Evolutionary conservation across 2,888 invertebrate species (phyloP), one percentile per base, ranked within the genome.

Genomic region (Campoplex capitator): DNA sequence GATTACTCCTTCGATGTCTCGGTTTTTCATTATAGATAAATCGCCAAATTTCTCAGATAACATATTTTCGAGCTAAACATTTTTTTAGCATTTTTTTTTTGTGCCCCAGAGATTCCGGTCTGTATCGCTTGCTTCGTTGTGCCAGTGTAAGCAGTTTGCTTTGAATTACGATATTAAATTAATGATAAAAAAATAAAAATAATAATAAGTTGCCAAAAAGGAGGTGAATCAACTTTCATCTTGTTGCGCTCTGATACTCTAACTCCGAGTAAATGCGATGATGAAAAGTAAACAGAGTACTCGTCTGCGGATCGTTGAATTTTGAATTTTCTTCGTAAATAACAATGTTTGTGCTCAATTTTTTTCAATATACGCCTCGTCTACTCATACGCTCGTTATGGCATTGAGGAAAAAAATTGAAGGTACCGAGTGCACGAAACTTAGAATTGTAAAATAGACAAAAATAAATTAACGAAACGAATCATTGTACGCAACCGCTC

Each of bases 381-480:
- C 18, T 38, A 45, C 54, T 70, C 56, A 16, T 8, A 18, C 8
- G 35, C 23, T 48, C 18, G 32, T 62, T 38, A 42, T 16, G 28
- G 3, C 13, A 18, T 32, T 38, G 38, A 35, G 18, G 35, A 73
- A 23, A 42, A 75, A 9, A 45, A 42, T 11, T 13, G 28, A 13
- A 28, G 1, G 28, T 28, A 9, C 13, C 32, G 32, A 32, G 32
- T 32, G 13, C 28, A 62, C 58, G 6, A 32, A n/a, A 32, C 28
- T 62, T 23, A 13, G 4, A 62, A 32, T 32, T 62, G 13, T 2
- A 32, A 32, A 23, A 9, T 2, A 13, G 6, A 13, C 2, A 51
- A 48, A 35, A 28, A 32, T 7, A 32, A 79, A 79, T 86, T 58
- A 71, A 83, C 71, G 71, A 71, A 71, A 70, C 74, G 74, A 73